phyloP scores from a whole-genome alignment of 2,797 vertebrate species.

The Myripristis jacobus region DNA sequence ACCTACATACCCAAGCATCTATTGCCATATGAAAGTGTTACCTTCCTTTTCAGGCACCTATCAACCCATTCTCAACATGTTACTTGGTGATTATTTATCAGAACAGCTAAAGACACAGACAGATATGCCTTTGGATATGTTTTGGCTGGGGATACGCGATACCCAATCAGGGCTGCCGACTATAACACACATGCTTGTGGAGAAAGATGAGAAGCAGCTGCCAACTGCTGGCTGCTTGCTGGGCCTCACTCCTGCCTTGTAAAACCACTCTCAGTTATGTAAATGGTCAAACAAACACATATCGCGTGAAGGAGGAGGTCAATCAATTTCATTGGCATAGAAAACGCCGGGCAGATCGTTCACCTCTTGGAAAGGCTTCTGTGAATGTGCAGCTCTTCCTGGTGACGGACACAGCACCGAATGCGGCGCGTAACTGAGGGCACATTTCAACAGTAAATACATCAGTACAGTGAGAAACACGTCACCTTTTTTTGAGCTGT shows the following conservation, averaged over 20 bases:
- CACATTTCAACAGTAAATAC: too few species aligned
- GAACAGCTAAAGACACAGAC: slow-evolving; percentile 19
- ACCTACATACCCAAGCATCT: neutral
- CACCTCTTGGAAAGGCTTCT: slow-evolving; percentile 13
- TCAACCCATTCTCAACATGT: neutral
- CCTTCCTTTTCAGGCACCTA: neutral
- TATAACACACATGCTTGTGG: slow-evolving; percentile 67
- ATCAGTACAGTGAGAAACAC: too few species aligned
- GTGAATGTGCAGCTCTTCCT: neutral
- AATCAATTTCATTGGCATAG: slow-evolving; percentile 22
- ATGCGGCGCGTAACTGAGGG: too few species aligned
- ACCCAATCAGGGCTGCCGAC: slow-evolving; percentile 71
- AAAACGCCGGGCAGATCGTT: slow-evolving; percentile 11
- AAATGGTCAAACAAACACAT: slow-evolving; percentile 48
- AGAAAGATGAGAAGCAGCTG: slow-evolving; percentile 79
- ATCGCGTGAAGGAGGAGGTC: slow-evolving; percentile 27
- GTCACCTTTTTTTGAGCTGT: too few species aligned
- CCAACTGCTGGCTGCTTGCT: slow-evolving; percentile 59
- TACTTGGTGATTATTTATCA: slow-evolving; percentile 16
- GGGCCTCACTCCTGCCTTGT: slow-evolving; percentile 47
- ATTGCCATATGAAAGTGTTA: neutral
- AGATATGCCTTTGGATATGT: slow-evolving; percentile 32
- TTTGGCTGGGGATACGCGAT: slow-evolving; percentile 59
- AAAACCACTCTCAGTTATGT: slow-evolving; percentile 57
- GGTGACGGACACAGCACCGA: neutral